Conservation (phyloP, 2,113 vertebrate genomes). For the Psittacus erithacus region DNA sequence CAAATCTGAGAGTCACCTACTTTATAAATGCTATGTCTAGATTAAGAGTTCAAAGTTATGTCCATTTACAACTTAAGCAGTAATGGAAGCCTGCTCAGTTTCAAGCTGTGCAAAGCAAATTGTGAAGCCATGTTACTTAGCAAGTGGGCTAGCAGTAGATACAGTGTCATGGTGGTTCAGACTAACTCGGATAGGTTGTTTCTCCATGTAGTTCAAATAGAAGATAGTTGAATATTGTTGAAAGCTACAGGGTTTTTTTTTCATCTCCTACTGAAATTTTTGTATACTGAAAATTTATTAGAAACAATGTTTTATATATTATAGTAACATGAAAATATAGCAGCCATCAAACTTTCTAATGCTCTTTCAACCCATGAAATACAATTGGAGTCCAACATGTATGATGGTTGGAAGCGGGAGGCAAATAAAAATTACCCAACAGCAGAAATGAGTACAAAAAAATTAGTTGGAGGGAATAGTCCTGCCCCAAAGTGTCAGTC, state of each 20-base stretch:
- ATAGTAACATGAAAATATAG: background rate
- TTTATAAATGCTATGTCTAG: background rate
- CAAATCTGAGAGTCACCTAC: background rate
- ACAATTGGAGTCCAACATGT: background rate
- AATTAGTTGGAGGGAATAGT: background rate
- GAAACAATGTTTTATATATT: background rate
- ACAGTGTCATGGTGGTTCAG: background rate
- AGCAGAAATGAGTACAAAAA: background rate
- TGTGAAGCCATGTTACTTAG: background rate
- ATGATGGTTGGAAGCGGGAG: background rate
- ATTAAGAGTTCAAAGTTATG: background rate
- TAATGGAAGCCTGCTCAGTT: background rate
- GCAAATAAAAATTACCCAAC: background rate
- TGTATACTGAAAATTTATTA: background rate
- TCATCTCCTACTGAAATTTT: background rate
- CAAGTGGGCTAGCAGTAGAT: background rate
- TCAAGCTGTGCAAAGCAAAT: background rate
- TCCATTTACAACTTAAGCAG: background rate
- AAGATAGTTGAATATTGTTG: background rate
- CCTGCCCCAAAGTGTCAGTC: background rate
- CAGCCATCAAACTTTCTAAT: background rate
- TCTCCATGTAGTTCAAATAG: background rate
- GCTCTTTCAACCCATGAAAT: background rate
- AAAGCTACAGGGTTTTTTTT: background rate
- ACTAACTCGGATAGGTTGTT: background rate